Evolutionary conservation across 2,797 vertebrate species (phyloP).

Genomic region (Molossus molossus): DNA sequence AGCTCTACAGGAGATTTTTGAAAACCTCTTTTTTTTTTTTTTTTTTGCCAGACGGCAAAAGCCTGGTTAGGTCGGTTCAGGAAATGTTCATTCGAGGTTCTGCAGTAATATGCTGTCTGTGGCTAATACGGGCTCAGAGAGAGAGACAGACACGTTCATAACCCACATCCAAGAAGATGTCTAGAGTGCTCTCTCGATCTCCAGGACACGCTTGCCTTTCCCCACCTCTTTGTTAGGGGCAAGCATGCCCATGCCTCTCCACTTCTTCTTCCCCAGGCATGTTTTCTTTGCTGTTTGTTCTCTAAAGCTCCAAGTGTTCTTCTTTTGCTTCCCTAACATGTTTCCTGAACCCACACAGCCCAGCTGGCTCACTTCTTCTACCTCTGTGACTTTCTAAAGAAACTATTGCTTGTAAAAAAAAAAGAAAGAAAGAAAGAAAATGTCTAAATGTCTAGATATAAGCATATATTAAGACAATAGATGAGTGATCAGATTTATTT

Average conservation of each 20-base stretch:
- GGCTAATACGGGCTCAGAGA: neutral
- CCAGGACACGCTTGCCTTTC: neutral
- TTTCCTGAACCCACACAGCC: neutral
- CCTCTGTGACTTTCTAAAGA: neutral
- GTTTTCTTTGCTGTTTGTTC: neutral
- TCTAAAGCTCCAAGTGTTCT: neutral
- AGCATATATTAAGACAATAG: neutral
- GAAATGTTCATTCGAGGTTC: conserved; percentile 37
- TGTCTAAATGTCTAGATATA: neutral
- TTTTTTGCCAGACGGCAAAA: neutral
- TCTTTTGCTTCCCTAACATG: neutral
- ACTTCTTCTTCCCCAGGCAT: no score
- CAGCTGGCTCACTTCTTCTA: neutral
- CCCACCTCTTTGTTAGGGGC: neutral
- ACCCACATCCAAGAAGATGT: neutral
- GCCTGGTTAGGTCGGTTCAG: neutral
- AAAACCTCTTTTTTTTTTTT: neutral
- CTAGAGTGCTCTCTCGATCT: neutral
- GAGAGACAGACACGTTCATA: neutral
- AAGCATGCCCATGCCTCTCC: neutral
- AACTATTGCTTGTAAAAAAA: neutral
- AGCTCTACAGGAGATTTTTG: neutral
- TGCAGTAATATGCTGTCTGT: neutral
- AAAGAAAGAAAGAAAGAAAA: neutral
- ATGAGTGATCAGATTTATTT: neutral